These are phyloP conservation scores for Chiloscyllium punctatum DNA, from an alignment of 2,797 vertebrate species.

Conservation along the genomic window DNA sequence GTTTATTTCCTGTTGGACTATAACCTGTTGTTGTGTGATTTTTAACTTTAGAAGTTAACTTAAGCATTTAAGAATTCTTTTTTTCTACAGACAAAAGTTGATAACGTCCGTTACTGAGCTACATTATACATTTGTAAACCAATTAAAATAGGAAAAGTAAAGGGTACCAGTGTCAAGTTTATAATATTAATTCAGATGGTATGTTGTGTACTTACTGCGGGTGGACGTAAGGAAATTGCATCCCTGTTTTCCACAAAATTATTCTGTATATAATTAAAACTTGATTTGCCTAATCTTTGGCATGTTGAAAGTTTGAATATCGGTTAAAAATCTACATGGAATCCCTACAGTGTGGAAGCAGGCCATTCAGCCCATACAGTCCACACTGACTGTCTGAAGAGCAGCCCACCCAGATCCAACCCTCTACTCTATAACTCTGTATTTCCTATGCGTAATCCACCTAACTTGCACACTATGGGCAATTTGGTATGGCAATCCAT, in stretches of 20 bases:
- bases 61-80: background rate
- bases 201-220: background rate
- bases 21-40: too few species aligned
- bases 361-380: too few species aligned
- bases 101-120: background rate
- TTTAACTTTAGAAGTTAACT: too few species aligned
- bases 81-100: background rate
- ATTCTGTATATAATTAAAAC: background rate
- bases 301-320: conserved; percentile 9
- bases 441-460: too few species aligned
- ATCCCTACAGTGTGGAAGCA: too few species aligned
- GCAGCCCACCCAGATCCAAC: too few species aligned
- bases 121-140: background rate
- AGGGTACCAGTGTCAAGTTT: background rate
- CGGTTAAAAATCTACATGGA: background rate
- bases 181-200: background rate
- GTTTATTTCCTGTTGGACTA: too few species aligned
- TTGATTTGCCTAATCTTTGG: background rate
- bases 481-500: too few species aligned
- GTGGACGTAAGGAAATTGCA: background rate
- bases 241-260: background rate
- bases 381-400: too few species aligned
- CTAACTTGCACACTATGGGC: too few species aligned
- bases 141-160: background rate
- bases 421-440: too few species aligned